These are phyloP conservation scores for Labeo rohita DNA, from an alignment of 2,113 vertebrate species.

Conservation along the genomic window DNA sequence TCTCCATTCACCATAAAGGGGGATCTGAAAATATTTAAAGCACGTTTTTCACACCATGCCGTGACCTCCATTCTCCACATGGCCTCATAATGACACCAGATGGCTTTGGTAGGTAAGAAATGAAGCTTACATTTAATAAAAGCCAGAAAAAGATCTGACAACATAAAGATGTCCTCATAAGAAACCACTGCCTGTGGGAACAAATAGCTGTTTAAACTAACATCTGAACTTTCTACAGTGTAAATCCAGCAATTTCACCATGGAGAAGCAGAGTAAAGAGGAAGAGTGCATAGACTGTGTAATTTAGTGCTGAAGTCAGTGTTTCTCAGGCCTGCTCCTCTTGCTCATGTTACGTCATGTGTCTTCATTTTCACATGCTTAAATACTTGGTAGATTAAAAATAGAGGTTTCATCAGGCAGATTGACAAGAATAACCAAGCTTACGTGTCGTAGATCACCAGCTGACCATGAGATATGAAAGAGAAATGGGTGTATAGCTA, in stretches of 20 bases:
- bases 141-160: too few relatives aligned
- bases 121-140: neutral
- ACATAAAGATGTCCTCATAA: neutral
- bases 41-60: neutral
- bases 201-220: neutral
- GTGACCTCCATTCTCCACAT: constrained; percentile 17
- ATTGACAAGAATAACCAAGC: neutral
- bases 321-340: neutral
- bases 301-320: neutral
- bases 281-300: neutral
- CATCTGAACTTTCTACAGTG: neutral
- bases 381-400: constrained; percentile 41
- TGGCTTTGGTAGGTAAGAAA: neutral
- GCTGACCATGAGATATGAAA: neutral
- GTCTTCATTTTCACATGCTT: neutral
- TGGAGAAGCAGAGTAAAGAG: neutral
- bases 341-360: neutral
- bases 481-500: neutral
- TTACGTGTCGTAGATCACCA: neutral
- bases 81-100: constrained; percentile 10
- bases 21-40: neutral
- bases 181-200: neutral
- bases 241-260: neutral
- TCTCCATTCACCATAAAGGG: too few relatives aligned
- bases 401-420: constrained; percentile 33